phyloP scores from a whole-genome alignment of 2,797 vertebrate genomes.

The Coranthus polyacanthus region DNA sequence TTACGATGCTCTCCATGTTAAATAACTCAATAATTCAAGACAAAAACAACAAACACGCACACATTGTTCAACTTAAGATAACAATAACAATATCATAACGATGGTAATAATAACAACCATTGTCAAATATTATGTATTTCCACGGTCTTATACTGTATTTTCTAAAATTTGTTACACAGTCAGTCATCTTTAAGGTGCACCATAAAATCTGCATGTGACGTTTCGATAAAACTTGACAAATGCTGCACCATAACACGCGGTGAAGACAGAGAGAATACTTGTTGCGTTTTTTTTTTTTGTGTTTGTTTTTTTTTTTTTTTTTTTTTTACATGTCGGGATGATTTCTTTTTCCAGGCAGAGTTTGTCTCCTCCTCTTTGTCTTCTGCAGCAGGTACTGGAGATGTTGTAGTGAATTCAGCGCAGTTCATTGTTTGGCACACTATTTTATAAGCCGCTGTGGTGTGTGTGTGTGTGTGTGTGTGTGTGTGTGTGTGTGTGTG shows the following conservation, averaged over 20 bases:
- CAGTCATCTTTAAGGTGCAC: constrained; percentile 93
- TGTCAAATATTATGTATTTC: constrained; percentile 78
- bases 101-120: constrained; percentile 80
- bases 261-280: constrained; percentile 77
- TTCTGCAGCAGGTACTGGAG: constrained; percentile 36
- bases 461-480: too few relatives aligned
- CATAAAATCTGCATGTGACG: constrained; percentile 81
- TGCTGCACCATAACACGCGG: constrained; percentile 74
- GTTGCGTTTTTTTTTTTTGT: constrained; percentile 41
- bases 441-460: constrained; percentile 64
- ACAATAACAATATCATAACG: constrained; percentile 77
- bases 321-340: constrained; percentile 26
- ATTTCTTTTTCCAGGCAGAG: constrained; percentile 27
- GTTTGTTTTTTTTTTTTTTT: constrained; percentile 18
- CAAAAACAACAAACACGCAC: constrained; percentile 74
- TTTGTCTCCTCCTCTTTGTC: constrained; percentile 37
- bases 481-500: too few relatives aligned
- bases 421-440: constrained; percentile 81
- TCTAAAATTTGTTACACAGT: constrained; percentile 82
- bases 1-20: constrained; percentile 83
- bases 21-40: constrained; percentile 92
- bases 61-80: constrained; percentile 79
- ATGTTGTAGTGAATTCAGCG: constrained; percentile 49
- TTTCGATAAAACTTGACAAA: constrained; percentile 75
- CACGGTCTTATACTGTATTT: constrained; percentile 68